Evolutionary conservation across 2,797 vertebrate genomes (phyloP), one percentile per base, ranked within the genome.

Genomic region (Denticeps clupeoides): DNA sequence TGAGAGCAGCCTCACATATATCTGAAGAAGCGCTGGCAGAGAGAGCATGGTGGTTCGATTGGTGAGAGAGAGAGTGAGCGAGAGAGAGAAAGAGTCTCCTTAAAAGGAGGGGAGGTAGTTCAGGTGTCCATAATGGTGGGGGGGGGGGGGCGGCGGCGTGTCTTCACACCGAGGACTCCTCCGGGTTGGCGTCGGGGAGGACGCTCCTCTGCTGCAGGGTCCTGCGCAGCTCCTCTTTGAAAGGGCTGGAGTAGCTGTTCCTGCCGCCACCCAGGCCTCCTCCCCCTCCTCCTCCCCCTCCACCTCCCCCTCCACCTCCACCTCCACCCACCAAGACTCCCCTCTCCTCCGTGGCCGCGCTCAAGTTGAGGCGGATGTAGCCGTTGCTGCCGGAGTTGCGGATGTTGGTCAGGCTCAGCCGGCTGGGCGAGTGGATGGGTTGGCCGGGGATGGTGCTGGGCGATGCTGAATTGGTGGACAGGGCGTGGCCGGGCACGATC

Each of bases 131-230:
- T 37, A 41, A 59, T 69, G 68, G 80, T 81, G 75, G 76, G 82
- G 86, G 84, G 84, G 86, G 84, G 81, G 62, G 71, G 61, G 62
- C 4, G 51, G 38, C 56, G 52, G 38, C 6, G 5, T 22, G 35
- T 59, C 31, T 66, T 72, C 91, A 96, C 63, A 97, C 91, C 0
- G 92, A 96, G 0, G 92, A 97, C 79, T 97, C 93, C 82, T 97
- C 92, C 0, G 93, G 93, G 71, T 95, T 97, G 27, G 93, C 92
- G 50, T 97, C 91, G 0, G 93, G 93, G 68, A 97, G 76, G 3
- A 91, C 82, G 43, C 89, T 93, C 21, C 93, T 87, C 72, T 96
- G 92, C 74, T 96, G 90, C 51, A 95, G 82, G 1, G 93, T 94
- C 29, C 90, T 82, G n/a, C 91, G 75, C 62, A 97, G 79, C 73